Conservation (phyloP, 2,797 vertebrate species). For the Scolopax rusticola region DNA sequence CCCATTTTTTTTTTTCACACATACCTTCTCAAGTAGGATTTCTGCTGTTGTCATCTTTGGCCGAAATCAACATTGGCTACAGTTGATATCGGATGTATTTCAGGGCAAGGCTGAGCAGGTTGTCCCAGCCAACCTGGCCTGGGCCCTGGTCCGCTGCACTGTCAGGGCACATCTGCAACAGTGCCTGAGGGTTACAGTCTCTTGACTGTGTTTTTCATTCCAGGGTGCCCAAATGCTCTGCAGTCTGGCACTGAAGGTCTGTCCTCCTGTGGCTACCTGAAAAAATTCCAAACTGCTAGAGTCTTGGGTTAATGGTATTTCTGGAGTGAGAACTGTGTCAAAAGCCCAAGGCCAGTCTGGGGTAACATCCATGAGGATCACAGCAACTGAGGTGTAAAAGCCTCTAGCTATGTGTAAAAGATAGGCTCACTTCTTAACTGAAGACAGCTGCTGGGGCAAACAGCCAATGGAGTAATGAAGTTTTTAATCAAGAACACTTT, state of each 20-base stretch:
- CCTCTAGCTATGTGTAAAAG: neutral
- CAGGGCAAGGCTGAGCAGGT: neutral
- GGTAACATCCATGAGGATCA: neutral
- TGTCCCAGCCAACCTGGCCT: neutral
- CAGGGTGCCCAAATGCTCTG: neutral
- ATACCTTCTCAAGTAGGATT: neutral
- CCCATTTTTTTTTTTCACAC: neutral
- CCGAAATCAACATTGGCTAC: neutral
- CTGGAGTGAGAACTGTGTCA: neutral
- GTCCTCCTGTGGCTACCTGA: neutral
- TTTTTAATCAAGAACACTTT: neutral
- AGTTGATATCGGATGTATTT: neutral
- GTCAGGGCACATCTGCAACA: fast-evolving
- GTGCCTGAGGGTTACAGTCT: neutral
- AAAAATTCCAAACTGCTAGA: neutral
- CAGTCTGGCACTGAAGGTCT: neutral
- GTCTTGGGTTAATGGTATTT: neutral
- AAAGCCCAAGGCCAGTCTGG: neutral
- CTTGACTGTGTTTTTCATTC: neutral
- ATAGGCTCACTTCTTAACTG: neutral
- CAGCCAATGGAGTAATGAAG: neutral
- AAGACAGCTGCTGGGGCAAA: neutral
- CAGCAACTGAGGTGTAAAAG: neutral
- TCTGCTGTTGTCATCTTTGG: neutral
- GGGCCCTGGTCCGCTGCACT: neutral